Evolutionary conservation across 2,888 invertebrate genomes (phyloP), one percentile per base, ranked within the genome.

Genomic region (Andricus curvator): DNA sequence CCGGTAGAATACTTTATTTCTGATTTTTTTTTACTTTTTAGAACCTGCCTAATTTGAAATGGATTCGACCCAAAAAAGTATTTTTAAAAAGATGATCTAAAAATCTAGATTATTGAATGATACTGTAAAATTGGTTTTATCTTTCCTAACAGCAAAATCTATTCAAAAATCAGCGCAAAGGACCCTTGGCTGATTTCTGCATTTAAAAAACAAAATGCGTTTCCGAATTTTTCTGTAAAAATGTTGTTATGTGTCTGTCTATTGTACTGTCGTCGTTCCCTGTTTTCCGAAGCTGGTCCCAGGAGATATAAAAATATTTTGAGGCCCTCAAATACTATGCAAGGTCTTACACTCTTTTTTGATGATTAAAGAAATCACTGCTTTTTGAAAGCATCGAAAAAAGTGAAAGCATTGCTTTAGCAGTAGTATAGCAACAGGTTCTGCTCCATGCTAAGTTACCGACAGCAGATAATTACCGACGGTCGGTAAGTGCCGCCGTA

Each of bases 221-320:
- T 56, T 56, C n/a, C 56, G 56, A 80, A 70, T 80, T 78, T 84
- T 83, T 81, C 83, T 84, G 84, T 79, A 79, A 56, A 74, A 56
- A 81, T 85, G 85, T 86, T 88, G 88, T 90, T 89, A 89, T 89
- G 89, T 89, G 89, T 89, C 89, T 89, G 89, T 89, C 88, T 87
- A 83, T 88, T 87, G 85, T 84, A 82, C 62, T 74, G 79, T 81
- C 78, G 83, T 82, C 83, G 70, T 84, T 80, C 76, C 74, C 78
- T 76, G 17, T 77, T 64, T 77, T 64, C 25, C 76, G 84, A 85
- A 85, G 84, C 85, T 81, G 80, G 85, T 84, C 85, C 83, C 85
- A 83, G 83, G 76, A 56, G 33, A 56, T 33, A 5, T 74, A 17
- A 33, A 33, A 51, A 56, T 33, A 56, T 29, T 25, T 3, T n/a